Percentiles rank a stretch among this genome's conserved stretches.
phyloP scores from a whole-genome alignment of 1,140 invertebrate genomes.

The Nautilus pompilius region DNA sequence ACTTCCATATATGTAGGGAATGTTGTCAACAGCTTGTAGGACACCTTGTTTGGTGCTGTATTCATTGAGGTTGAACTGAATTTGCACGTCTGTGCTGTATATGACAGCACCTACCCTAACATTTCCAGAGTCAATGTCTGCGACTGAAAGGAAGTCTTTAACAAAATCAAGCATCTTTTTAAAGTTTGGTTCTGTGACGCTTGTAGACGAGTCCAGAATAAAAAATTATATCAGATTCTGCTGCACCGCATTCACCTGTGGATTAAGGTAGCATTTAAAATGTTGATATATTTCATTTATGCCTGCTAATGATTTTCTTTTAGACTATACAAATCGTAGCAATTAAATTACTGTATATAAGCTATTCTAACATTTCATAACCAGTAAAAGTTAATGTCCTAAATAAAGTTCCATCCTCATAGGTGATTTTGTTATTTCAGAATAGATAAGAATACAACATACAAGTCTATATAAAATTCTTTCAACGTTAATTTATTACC shows the following conservation, averaged over 20 bases:
- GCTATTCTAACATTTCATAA: too few relatives aligned
- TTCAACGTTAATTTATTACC: too few relatives aligned
- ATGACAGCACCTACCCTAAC: conserved; percentile 31
- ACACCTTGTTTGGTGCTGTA: conserved; percentile 18
- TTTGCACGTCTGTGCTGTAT: conserved; percentile 29
- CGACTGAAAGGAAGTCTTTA: conserved; percentile 30
- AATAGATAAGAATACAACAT: too few relatives aligned
- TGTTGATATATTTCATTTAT: too few relatives aligned
- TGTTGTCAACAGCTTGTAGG: conserved; percentile 23
- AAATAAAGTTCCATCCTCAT: too few relatives aligned
- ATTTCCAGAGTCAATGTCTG: conserved; percentile 31
- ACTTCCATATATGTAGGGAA: conserved; percentile 32
- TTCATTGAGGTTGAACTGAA: conserved; percentile 33
- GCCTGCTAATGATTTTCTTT: too few relatives aligned
- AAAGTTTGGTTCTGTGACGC: conserved; percentile 33
- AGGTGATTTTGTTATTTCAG: too few relatives aligned
- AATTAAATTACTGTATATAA: too few relatives aligned
- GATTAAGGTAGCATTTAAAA: too few relatives aligned
- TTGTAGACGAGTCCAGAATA: conserved; percentile 35
- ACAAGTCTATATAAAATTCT: too few relatives aligned
- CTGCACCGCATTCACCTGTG: not conserved
- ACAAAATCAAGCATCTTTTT: conserved; percentile 30
- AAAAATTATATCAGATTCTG: conserved; percentile 16
- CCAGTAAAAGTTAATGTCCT: too few relatives aligned
- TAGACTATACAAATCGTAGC: too few relatives aligned